Evolutionary conservation across 1,140 invertebrate species (phyloP), one percentile per base, ranked within the genome.

Genomic region (Drosophila persimilis): DNA sequence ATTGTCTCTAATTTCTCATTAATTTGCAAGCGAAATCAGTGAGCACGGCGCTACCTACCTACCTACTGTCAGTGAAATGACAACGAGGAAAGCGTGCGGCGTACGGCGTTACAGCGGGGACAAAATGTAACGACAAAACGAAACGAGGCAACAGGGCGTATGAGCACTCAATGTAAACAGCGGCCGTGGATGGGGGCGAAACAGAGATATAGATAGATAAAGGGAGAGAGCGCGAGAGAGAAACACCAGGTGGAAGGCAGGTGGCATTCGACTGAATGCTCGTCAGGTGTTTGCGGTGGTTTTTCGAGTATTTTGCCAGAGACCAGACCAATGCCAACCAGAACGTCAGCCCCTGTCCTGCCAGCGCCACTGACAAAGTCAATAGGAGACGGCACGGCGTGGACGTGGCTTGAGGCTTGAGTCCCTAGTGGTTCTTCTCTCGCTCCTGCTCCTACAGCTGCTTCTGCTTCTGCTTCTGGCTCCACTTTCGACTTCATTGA

Each of bases 21-120:
- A 90, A 90, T 90, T 90, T 90, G 86, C 86, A 90, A 90, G 88
- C 89, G 73, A 90, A 90, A 90, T 90, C 86, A 90, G 88, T 86
- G 86, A 86, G 76, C 83, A 88, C 55, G 58, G 66, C 48, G 50
- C 45, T 29, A 51, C 65, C 22, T 31, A 3, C 55, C 39, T 9
- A 35, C 13, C 9, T 13, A 24, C 53, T 15, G 43, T 41, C 43
- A 60, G 46, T 69, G 61, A 65, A 70, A 74, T 65, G 78, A 88
- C 74, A 88, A 83, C 74, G 69, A 73, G 60, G 61, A 66, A 56
- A 73, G 61, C 64, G 54, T 51, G 11, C 31, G 13, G 48, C 2
- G 17, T 43, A 31, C 29, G 29, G 29, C 45, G 5, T 20, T 47
- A 61, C 6, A 35, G 3, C 11, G n/a, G 53, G 53, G 51, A 66